Evolutionary conservation across 2,113 vertebrate species (phyloP).

Genomic region (Anser brachyrhynchus): DNA sequence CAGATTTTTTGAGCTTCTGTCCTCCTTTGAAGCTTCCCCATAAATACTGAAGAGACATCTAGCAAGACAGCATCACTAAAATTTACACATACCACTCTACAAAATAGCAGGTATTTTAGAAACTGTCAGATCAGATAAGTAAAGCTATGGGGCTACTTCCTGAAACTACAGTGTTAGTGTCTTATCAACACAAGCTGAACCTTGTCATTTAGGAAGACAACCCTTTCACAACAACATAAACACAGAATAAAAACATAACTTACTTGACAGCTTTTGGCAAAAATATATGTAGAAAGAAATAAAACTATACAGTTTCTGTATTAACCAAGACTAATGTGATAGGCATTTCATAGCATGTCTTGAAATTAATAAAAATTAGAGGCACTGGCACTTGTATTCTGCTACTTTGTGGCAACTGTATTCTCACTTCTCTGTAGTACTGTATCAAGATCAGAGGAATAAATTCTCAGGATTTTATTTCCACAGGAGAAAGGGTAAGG

Average conservation of each 20-base stretch:
- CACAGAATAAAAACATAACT: not conserved
- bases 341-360: not conserved
- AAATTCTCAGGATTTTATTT: constrained; percentile 13
- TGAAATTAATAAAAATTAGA: not conserved
- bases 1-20: not conserved
- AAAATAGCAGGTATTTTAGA: not conserved
- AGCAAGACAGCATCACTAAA: not conserved
- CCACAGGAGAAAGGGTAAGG: not conserved
- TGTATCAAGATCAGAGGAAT: not conserved
- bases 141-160: not conserved
- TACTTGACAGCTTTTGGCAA: not conserved
- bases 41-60: not conserved
- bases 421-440: not conserved
- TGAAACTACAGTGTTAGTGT: not conserved
- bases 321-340: not conserved
- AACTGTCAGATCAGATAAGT: not conserved
- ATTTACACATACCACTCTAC: not conserved
- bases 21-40: not conserved
- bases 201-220: not conserved
- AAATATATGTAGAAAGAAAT: not conserved
- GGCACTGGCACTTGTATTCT: not conserved
- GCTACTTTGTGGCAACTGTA: not conserved
- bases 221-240: not conserved
- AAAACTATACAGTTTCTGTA: not conserved
- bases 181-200: not conserved